Evolutionary conservation across 2,888 invertebrate genomes (phyloP).

Genomic region (Pilophorus perplexus): DNA sequence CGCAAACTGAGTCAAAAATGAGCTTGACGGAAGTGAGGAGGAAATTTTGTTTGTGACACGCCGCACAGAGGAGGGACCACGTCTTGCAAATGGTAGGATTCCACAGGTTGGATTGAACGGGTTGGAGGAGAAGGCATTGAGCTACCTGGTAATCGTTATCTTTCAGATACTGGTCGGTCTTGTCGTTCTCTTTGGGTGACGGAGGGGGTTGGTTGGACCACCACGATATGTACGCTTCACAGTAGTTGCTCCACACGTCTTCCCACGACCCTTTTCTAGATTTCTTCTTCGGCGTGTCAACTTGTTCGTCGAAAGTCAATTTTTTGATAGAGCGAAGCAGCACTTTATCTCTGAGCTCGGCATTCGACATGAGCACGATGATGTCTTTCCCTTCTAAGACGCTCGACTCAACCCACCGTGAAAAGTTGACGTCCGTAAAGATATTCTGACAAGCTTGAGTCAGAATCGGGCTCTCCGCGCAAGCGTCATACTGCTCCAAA

Average conservation of each 20-base stretch:
- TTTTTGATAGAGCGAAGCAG: background rate
- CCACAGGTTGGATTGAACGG: background rate
- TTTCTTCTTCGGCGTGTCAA: background rate
- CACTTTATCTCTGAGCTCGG: slow-evolving; percentile 4
- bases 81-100: slow-evolving; percentile 4
- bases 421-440: slow-evolving; percentile 1
- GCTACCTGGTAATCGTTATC: slow-evolving; percentile 7
- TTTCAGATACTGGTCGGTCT: background rate
- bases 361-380: background rate
- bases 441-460: background rate
- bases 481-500: slow-evolving; percentile 2
- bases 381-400: background rate
- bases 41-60: background rate
- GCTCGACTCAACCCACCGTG: background rate
- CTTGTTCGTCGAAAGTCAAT: background rate
- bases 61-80: background rate
- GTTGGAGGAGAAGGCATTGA: slow-evolving; percentile 10
- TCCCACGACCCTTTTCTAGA: background rate
- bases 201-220: background rate
- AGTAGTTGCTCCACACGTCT: background rate
- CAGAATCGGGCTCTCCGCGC: background rate
- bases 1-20: slow-evolving; percentile 9
- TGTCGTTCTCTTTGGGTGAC: background rate
- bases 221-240: slow-evolving; percentile 23
- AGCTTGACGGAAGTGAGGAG: background rate